Evolutionary conservation across 2,797 vertebrate species (phyloP).

Genomic region (Poecile montanus): DNA sequence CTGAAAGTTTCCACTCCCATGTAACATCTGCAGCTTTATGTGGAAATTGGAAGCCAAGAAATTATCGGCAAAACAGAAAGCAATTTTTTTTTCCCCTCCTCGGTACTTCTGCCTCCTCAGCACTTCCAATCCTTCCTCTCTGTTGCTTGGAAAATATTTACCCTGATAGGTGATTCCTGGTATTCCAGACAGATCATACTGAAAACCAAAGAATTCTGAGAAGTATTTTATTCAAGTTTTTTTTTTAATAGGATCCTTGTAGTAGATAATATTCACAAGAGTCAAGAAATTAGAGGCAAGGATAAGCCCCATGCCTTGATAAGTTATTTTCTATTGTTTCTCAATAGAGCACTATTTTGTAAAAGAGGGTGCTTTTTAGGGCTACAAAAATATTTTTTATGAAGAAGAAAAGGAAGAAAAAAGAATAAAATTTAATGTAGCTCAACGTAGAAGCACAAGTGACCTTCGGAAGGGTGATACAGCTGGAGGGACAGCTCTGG

Average conservation of each 20-base stretch:
- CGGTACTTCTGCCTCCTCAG: background rate
- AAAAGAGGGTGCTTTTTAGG: background rate
- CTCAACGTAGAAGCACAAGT: background rate
- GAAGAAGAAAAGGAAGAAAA: background rate
- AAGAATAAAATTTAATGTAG: background rate
- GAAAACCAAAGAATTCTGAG: background rate
- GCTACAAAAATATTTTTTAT: background rate
- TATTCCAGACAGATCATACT: background rate
- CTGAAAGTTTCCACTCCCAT: conserved; percentile 16
- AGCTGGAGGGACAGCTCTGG: conserved; percentile 4
- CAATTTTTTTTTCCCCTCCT: background rate
- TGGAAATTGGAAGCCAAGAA: background rate
- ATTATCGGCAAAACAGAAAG: background rate
- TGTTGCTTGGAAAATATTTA: background rate
- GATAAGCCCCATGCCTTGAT: background rate
- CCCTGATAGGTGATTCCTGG: background rate
- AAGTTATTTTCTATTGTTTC: background rate
- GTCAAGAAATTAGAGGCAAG: background rate
- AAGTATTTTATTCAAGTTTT: background rate
- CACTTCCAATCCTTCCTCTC: background rate
- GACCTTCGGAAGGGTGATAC: background rate
- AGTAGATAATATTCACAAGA: background rate
- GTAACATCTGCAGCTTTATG: background rate
- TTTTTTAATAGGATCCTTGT: background rate
- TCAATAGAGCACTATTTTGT: background rate